Conservation (phyloP, 2,113 vertebrate species). For the Cepphus grylle region DNA sequence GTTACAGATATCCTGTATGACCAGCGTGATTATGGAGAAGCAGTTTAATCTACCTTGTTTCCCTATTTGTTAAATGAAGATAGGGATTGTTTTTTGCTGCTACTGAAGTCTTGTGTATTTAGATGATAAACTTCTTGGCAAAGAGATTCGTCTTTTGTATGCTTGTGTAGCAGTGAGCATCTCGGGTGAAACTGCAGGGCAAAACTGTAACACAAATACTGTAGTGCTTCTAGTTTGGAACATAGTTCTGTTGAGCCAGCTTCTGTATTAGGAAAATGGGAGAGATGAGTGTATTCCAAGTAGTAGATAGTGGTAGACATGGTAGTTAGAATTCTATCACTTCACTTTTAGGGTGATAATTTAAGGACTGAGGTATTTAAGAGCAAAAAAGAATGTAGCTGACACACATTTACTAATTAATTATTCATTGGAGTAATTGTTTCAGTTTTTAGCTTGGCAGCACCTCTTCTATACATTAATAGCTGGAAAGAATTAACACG, state of each 20-base stretch:
- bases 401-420: background rate
- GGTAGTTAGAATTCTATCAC: background rate
- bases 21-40: background rate
- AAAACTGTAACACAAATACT: background rate
- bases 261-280: background rate
- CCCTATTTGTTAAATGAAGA: background rate
- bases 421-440: slow-evolving; percentile 2
- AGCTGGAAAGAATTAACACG: background rate
- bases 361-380: background rate
- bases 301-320: background rate
- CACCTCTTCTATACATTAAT: background rate
- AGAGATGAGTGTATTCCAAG: background rate
- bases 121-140: background rate
- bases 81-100: background rate
- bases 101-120: background rate
- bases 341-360: background rate
- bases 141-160: background rate
- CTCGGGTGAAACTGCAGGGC: background rate
- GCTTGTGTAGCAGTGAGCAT: background rate
- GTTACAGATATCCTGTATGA: background rate
- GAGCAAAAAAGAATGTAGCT: background rate
- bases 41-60: background rate
- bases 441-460: slow-evolving; percentile 10
- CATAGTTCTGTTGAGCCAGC: background rate
- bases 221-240: background rate